phyloP scores from a whole-genome alignment of 2,797 vertebrate genomes.

The Bovichtus diacanthus region DNA sequence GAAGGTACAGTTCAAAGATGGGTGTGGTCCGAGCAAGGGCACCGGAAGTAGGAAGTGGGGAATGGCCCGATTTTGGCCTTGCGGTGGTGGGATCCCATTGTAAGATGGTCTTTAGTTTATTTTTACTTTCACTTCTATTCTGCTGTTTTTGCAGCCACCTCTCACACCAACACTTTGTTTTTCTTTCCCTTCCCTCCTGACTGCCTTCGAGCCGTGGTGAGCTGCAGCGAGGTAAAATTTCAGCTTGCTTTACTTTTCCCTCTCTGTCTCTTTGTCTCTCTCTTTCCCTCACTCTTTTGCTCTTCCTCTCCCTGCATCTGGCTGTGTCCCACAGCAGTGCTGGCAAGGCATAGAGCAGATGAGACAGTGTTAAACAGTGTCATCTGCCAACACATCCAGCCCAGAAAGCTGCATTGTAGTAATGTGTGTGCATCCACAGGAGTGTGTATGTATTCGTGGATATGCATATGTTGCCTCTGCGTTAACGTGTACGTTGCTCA shows the following conservation, averaged over 20 bases:
- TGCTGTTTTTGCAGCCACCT: constrained; percentile 46
- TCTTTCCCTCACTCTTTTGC: not conserved
- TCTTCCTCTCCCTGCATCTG: constrained; percentile 51
- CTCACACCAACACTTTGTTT: constrained; percentile 31
- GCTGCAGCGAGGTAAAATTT: constrained; percentile 29
- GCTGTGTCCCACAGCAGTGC: constrained; percentile 58
- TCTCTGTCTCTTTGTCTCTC: too few relatives aligned
- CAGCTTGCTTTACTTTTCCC: constrained; percentile 20
- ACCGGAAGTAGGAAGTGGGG: too few relatives aligned
- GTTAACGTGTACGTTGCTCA: constrained; percentile 19
- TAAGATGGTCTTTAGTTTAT: too few relatives aligned
- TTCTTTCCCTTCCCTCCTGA: constrained; percentile 12
- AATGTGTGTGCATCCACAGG: not conserved
- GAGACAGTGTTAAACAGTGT: constrained; percentile 75
- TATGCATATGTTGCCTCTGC: constrained; percentile 14
- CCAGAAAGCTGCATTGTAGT: constrained; percentile 50
- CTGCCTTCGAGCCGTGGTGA: constrained; percentile 37
- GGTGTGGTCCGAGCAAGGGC: too few relatives aligned
- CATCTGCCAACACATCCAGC: constrained; percentile 71
- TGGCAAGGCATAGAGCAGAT: constrained; percentile 70
- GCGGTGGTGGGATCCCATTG: too few relatives aligned
- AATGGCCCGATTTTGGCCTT: too few relatives aligned
- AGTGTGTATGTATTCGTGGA: constrained; percentile 12
- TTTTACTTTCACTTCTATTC: constrained; percentile 39
- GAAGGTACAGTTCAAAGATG: too few relatives aligned